Conservation (phyloP, 2,888 invertebrate species). For the Tachystola acroxantha region DNA sequence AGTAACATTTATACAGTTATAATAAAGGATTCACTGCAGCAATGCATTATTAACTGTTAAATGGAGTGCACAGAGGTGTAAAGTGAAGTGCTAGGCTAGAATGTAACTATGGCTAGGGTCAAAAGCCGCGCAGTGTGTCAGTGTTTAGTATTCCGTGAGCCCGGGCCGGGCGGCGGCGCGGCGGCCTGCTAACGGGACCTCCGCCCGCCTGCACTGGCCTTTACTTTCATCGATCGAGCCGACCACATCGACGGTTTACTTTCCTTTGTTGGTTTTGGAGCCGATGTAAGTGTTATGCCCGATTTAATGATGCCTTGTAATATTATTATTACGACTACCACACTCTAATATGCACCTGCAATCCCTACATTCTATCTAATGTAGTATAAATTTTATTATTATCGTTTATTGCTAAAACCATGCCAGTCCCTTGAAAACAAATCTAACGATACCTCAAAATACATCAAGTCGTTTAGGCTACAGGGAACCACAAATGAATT, state of each 20-base stretch:
- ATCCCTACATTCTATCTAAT: too few species aligned
- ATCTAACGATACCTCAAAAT: too few species aligned
- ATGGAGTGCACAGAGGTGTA: constrained; percentile 57
- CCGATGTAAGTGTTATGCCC: constrained; percentile 31
- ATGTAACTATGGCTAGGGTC: constrained; percentile 74
- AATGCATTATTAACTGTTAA: constrained; percentile 23
- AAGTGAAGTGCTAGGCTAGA: constrained; percentile 71
- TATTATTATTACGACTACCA: too few species aligned
- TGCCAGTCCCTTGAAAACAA: too few species aligned
- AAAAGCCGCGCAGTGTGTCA: constrained; percentile 78
- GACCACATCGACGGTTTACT: constrained; percentile 68
- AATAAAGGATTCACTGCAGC: not conserved
- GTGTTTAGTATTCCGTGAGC: constrained; percentile 75
- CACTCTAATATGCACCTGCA: not conserved
- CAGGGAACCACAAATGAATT: too few species aligned
- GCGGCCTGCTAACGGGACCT: constrained; percentile 71
- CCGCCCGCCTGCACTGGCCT: constrained; percentile 60
- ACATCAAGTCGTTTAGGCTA: too few species aligned
- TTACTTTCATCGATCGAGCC: constrained; percentile 76
- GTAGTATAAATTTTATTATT: too few species aligned
- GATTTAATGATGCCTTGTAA: constrained; percentile 20
- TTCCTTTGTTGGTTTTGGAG: constrained; percentile 71
- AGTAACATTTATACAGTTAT: not conserved
- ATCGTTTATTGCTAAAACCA: too few species aligned
- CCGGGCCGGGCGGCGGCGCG: too few species aligned